Evolutionary conservation across 2,888 invertebrate genomes (phyloP).

Genomic region (Rhogogaster chlorosoma): DNA sequence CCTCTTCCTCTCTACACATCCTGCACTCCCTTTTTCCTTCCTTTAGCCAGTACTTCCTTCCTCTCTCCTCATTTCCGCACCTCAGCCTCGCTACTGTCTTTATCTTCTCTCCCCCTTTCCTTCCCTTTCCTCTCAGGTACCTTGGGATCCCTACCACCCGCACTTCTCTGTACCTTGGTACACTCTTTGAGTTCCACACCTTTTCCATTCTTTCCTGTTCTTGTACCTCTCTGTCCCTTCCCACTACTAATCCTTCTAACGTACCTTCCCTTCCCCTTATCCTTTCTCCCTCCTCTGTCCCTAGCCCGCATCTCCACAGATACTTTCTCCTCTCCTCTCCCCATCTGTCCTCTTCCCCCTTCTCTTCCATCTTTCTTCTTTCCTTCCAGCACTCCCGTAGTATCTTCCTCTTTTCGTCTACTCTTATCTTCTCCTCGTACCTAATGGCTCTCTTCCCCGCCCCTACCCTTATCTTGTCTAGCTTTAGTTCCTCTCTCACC

Average conservation of each 20-base stretch:
- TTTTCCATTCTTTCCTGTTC: too few relatives aligned
- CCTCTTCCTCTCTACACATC: too few relatives aligned
- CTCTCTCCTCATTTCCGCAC: slow-evolving; percentile 46
- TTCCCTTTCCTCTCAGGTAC: slow-evolving; percentile 11
- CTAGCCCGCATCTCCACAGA: slow-evolving; percentile 51
- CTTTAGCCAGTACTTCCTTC: slow-evolving; percentile 22
- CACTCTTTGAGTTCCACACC: slow-evolving; percentile 13
- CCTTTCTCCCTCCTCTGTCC: slow-evolving; percentile 48
- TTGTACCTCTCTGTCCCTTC: slow-evolving; percentile 41
- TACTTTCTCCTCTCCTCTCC: slow-evolving; percentile 49
- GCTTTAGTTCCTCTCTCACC: too few relatives aligned
- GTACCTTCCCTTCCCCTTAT: slow-evolving; percentile 38
- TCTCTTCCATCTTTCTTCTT: neutral
- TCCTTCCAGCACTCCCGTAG: slow-evolving; percentile 24
- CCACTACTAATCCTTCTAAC: slow-evolving; percentile 22
- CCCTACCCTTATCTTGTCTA: too few relatives aligned
- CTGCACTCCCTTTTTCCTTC: slow-evolving; percentile 11
- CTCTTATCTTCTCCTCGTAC: slow-evolving; percentile 26
- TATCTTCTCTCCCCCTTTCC: neutral
- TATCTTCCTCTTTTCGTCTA: neutral
- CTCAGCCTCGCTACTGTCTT: slow-evolving; percentile 27
- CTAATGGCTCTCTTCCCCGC: too few relatives aligned
- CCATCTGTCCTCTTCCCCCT: slow-evolving; percentile 4
- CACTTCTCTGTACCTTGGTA: slow-evolving; percentile 24
- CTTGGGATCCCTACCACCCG: slow-evolving; percentile 5